phyloP scores from a whole-genome alignment of 1,140 invertebrate genomes.

The Drosophila elegans region DNA sequence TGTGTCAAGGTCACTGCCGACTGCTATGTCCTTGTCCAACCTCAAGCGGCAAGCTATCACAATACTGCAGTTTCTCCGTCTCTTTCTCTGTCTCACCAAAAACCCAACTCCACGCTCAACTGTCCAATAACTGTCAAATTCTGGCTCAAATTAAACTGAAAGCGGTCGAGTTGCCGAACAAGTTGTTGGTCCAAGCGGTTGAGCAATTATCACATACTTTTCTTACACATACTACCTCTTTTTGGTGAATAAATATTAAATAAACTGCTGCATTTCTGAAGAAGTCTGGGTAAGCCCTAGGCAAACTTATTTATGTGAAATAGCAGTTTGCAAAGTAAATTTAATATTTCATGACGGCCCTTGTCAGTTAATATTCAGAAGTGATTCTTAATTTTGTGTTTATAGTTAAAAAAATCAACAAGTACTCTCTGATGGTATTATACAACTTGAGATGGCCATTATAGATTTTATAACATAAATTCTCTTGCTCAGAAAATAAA shows the following conservation, averaged over 20 bases:
- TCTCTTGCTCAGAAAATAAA: too few relatives aligned
- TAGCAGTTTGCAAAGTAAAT: slow-evolving; percentile 27
- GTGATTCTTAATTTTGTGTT: not conserved
- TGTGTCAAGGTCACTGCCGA: slow-evolving; percentile 20
- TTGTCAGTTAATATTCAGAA: not conserved
- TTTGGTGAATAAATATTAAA: not conserved
- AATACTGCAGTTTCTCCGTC: slow-evolving; percentile 33
- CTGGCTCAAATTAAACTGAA: slow-evolving; percentile 69
- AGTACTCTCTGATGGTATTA: too few relatives aligned
- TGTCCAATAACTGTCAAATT: slow-evolving; percentile 81
- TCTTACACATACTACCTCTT: too few relatives aligned
- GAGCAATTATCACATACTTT: slow-evolving; percentile 25
- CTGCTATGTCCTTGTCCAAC: slow-evolving; percentile 14
- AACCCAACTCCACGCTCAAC: slow-evolving; percentile 10
- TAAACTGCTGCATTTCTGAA: slow-evolving; percentile 2
- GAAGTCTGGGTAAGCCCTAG: too few relatives aligned
- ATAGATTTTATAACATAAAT: too few relatives aligned
- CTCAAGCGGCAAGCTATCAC: slow-evolving; percentile 4
- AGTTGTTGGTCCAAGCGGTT: slow-evolving; percentile 6
- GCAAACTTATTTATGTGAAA: slow-evolving; percentile 16
- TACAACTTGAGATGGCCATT: too few relatives aligned
- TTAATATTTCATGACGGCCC: slow-evolving; percentile 6
- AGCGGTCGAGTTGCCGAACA: slow-evolving; percentile 12
- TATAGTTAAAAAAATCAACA: too few relatives aligned
- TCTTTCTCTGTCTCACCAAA: too few relatives aligned